Evolutionary conservation across 2,888 invertebrate species (phyloP), one percentile per base, ranked within the genome.

Genomic region (Drosophila fulvimacula): DNA sequence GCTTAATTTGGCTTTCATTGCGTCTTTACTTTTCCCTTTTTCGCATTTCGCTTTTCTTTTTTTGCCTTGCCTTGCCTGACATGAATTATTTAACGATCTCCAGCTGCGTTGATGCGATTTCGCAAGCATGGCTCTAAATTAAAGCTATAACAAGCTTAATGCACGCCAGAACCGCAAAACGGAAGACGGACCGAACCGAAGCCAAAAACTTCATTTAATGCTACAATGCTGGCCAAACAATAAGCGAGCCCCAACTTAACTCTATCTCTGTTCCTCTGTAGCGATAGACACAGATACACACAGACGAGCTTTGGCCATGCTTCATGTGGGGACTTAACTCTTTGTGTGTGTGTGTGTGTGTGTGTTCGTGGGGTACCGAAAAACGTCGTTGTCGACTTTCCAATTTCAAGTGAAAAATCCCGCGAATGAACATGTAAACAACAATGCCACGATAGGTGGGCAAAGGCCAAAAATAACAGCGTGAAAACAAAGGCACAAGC

Each of bases 1-100:
- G 88, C 89, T 89, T 89, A 90, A 89, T 89, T 89, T 89, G 89
- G 89, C 88, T 90, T 88, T 89, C 90, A 82, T 84, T 87, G 87
- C 87, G 77, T 67, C 70, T 76, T 69, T 87, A 73, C 56, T 68
- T 65, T 66, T 57, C 46, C 48, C 66, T 63, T 67, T n/a, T n/a
- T n/a, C n/a, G n/a, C n/a, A 27, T 46, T 32, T 44, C 5, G 9
- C 15, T 2, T 57, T 56, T 58, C 15, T 46, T 59, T 58, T 53
- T 44, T 55, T 75, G 19, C 19, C 10, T 24, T 27, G 39, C 53
- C 69, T 77, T 17, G 44, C 69, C 88, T 81, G 83, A 83, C 84
- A 89, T 88, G 88, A 88, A 88, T 88, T 89, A 88, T 88, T 89
- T 88, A 85, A 88, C 82, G 83, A 89, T 88, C 82, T 89, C 87